Evolutionary conservation across 2,888 invertebrate genomes (phyloP).

Genomic region (Nasonia oneida): DNA sequence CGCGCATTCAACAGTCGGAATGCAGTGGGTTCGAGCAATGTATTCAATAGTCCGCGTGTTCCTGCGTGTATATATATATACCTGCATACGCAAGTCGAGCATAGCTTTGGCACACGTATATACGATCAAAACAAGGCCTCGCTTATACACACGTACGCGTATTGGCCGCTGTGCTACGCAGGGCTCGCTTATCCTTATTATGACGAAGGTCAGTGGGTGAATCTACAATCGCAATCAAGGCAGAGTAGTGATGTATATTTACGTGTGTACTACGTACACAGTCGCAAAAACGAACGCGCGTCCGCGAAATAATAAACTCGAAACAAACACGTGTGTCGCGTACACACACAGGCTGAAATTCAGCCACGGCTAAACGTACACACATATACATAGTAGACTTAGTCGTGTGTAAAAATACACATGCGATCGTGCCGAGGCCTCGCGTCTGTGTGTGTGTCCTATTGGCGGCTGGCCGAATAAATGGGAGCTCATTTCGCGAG

Average conservation of each 20-base stretch:
- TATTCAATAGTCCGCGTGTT: background rate
- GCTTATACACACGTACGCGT: background rate
- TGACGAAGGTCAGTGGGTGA: slow-evolving; percentile 47
- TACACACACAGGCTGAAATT: background rate
- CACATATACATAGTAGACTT: background rate
- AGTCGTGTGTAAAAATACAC: slow-evolving; percentile 28
- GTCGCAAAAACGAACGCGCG: background rate
- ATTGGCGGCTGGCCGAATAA: slow-evolving; percentile 72
- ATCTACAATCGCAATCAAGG: slow-evolving; percentile 20
- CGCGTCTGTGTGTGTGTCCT: slow-evolving; percentile 66
- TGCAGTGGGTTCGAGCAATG: background rate
- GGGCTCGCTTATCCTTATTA: background rate
- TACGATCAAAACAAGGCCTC: background rate
- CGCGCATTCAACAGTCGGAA: slow-evolving; percentile 16
- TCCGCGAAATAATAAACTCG: slow-evolving; percentile 31
- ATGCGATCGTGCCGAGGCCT: background rate
- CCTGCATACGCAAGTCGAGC: background rate
- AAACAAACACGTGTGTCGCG: slow-evolving; percentile 1
- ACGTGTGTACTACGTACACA: background rate
- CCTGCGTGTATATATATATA: background rate
- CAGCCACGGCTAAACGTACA: background rate
- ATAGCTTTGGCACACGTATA: background rate
- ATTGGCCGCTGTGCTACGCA: background rate
- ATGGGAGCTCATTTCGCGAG: slow-evolving; percentile 74
- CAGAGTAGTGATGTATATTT: background rate